Evolutionary conservation across 1,140 invertebrate species (phyloP).

Genomic region (Bombus haemorrhoidalis): DNA sequence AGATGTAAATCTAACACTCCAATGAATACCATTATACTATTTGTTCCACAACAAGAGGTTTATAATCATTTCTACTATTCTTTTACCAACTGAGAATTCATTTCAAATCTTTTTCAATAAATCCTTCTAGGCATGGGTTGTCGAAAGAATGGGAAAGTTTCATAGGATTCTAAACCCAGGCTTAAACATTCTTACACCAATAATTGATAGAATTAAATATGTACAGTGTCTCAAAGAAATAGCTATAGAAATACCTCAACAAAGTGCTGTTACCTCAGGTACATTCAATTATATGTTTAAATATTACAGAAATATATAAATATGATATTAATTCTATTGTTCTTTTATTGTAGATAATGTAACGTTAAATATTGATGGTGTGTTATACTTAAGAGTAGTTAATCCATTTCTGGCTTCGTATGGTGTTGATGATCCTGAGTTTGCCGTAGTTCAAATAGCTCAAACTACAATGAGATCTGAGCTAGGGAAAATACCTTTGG

Average conservation of each 20-base stretch:
- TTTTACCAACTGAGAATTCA: background rate
- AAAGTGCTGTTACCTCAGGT: conserved; percentile 97
- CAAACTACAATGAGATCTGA: conserved; percentile 99
- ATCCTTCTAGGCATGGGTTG: conserved; percentile 93
- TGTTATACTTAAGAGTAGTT: conserved; percentile 96
- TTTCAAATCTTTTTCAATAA: conserved; percentile 16
- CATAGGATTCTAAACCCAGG: conserved; percentile 96
- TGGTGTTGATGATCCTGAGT: conserved; percentile 99
- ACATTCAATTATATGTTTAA: conserved; percentile 19
- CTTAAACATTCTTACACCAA: conserved; percentile 95
- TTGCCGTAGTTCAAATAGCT: conserved; percentile 98
- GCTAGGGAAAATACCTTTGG: conserved; percentile 98
- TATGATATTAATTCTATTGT: background rate
- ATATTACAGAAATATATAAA: background rate
- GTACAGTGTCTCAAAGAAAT: conserved; percentile 99
- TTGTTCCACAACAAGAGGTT: conserved; percentile 99
- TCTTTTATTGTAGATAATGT: conserved; percentile 91
- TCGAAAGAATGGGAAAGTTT: conserved; percentile 99
- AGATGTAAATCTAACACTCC: conserved; percentile 88
- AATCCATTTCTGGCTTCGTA: conserved; percentile 98
- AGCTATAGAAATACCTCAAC: conserved; percentile 99
- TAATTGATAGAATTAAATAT: conserved; percentile 97
- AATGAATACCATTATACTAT: conserved; percentile 96
- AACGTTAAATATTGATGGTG: conserved; percentile 97
- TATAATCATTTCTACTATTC: background rate